Base-by-base conservation (phyloP, 2,113 vertebrate species). In the Toxostoma redivivum region DNA sequence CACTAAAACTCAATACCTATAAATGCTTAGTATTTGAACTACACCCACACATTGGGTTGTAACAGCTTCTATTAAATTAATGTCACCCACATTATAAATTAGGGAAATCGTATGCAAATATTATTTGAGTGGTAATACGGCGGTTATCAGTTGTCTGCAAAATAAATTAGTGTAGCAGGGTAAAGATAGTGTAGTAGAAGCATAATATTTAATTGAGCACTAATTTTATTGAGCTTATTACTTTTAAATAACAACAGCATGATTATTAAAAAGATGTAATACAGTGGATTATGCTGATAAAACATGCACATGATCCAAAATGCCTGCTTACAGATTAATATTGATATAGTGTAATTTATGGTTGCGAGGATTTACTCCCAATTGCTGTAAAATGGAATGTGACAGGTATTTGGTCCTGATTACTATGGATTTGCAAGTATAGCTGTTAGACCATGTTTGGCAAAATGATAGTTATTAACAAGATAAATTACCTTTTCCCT, bases 91-190 rank as follows among this genome's bases (percentile, higher is more conserved):
- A 92, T 87, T 90, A 83, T 96, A 96, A 96, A 97, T 98, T 97
- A 98, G 78, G 97, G 92, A 98, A 98, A 98, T 93, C 84, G 65
- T 93, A 98, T 97, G 97, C 96, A 98, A 97, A 98, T 97, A 96
- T 92, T 96, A 94, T 97, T 97, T 96, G 87, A 96, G 90, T 85
- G 90, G 89, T 91, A 97, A 97, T 93, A 94, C 7, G 15, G 78
- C 81, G 80, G 95, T 98, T 98, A 97, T 98, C 96, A 95, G 85
- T 94, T 96, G 95, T 88, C 96, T 95, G 72, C 78, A 97, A 98
- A 98, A 98, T 97, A 97, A 97, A 98, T 98, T 94, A 97, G 80
- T 77, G 87, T 73, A 97, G 94, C 94, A 95, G 61, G 95, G 88
- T 90, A 95, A 93, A 97, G 94, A 96, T 95, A 96, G 57, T 53